Evolutionary conservation across 2,113 vertebrate genomes (phyloP).

Genomic region (Protobothrops flavoviridis): DNA sequence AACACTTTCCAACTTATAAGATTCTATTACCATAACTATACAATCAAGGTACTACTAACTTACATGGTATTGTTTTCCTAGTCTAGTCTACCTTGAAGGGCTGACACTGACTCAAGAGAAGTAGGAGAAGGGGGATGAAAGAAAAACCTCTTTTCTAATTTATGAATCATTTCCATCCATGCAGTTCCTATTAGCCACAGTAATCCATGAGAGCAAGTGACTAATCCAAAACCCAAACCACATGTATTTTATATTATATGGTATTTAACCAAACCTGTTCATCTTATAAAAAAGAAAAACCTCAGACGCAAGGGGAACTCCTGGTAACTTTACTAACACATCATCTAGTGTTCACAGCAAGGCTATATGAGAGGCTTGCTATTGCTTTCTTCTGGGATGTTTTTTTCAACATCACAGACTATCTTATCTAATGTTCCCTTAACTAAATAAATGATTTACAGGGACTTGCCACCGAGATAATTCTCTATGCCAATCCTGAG

Average conservation of each 20-base stretch:
- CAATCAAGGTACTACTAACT: neutral
- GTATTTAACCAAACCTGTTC: neutral
- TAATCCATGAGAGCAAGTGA: neutral
- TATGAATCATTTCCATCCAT: neutral
- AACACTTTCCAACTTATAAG: neutral
- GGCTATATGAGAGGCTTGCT: neutral
- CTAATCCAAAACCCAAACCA: no score
- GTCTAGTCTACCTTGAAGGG: neutral
- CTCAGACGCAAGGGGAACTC: neutral
- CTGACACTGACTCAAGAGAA: neutral
- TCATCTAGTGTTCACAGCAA: neutral
- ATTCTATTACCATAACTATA: neutral
- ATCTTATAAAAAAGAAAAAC: neutral
- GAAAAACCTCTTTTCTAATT: neutral
- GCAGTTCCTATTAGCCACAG: neutral
- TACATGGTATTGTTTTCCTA: neutral
- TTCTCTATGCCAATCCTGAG: neutral
- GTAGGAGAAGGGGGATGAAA: neutral
- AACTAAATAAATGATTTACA: neutral
- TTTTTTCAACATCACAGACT: no score
- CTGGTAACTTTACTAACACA: neutral
- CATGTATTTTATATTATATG: neutral
- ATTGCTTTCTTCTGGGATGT: neutral
- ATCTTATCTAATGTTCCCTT: neutral
- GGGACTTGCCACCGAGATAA: neutral